Evolutionary conservation across 2,113 vertebrate species (phyloP).

Genomic region (Urocolius indicus): DNA sequence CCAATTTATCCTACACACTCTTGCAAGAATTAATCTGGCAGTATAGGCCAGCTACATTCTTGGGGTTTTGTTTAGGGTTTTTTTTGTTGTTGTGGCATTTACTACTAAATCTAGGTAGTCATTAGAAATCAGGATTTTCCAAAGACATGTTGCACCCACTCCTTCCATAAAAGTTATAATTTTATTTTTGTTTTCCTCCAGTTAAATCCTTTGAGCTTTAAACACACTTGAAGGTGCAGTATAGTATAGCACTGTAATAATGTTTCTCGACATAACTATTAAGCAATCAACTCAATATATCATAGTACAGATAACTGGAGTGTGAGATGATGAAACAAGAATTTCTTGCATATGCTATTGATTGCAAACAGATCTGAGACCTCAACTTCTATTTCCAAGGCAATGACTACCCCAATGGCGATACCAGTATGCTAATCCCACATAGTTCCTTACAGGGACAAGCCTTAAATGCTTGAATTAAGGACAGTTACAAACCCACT

Average conservation of each 20-base stretch:
- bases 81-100: not conserved
- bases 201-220: not conserved
- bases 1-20: not conserved
- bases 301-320: not conserved
- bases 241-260: not conserved
- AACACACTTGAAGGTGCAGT: not conserved
- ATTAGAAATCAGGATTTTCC: not conserved
- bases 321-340: not conserved
- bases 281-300: not conserved
- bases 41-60: not conserved
- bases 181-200: not conserved
- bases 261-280: not conserved
- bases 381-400: not conserved
- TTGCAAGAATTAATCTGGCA: not conserved
- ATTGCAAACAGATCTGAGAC: not conserved
- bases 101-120: not conserved
- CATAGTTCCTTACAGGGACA: not conserved
- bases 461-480: conserved; percentile 9
- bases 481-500: not conserved
- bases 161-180: not conserved
- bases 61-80: too few species aligned
- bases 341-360: not conserved
- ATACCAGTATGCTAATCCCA: not conserved
- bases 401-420: not conserved
- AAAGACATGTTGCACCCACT: not conserved